Evolutionary conservation across 2,888 invertebrate genomes (phyloP), one percentile per base, ranked within the genome.

Genomic region (Apamea monoglypha): DNA sequence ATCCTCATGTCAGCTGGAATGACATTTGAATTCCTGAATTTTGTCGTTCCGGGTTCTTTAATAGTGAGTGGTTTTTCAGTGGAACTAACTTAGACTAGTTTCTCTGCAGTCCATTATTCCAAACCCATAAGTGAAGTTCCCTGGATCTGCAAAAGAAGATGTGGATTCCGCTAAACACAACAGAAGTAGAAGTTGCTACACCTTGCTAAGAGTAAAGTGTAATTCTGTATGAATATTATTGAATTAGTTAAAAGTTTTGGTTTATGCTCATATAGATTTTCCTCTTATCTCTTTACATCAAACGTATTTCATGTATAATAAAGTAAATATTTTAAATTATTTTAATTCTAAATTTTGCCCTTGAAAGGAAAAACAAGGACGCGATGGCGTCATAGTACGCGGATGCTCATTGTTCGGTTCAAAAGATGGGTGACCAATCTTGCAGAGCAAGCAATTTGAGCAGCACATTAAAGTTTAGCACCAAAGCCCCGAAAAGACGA

Each of bases 1-100:
- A 47, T 47, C 47, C 47, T 47, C 47, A 47, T 14, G 47, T 12
- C 47, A 47, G 97, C 97, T 1, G 98, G 98, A 88, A 98, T 98
- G 87, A 98, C 98, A n/a, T 91, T 98, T 98, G 0, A 97, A 97
- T 0, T 98, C 98, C 0, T 98, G 98, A 0, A 98, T 97, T 90
- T 98, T 98, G 90, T 98, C 98, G 75, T 97, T 98, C 98, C 98
- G 99, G 4, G 98, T 98, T 75, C 98, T 97, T 88, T 98, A 36
- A 7, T 97, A 0, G 98, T 98, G 12, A 98, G 95, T 7, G 98
- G 93, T 87, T 97, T 96, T 1, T 98, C 98, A 5, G 97, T 97
- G 21, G 94, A 90, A 4, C 96, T 94, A 87, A 98, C 97, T 81
- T 97, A 98, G 0, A 98, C 94, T 40, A 98, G 91, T 84, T 98